These are phyloP conservation scores for Typhlomys cinereus DNA, from an alignment of 2,113 vertebrate species.

Conservation along the genomic window DNA sequence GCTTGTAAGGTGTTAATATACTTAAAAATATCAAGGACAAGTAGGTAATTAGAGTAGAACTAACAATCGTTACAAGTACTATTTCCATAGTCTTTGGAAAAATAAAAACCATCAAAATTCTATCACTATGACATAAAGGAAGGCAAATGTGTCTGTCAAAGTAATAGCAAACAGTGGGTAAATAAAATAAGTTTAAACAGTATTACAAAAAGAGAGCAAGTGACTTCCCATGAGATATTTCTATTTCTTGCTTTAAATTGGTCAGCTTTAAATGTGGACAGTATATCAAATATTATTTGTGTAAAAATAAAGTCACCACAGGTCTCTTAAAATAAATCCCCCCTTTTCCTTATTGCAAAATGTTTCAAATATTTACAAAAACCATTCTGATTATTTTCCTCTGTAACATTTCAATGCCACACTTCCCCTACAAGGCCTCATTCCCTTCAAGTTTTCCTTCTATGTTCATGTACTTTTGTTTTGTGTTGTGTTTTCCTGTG, in stretches of 20 bases:
- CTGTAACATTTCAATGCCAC: too few relatives aligned
- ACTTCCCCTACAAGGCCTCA: too few relatives aligned
- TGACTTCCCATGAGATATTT: not conserved
- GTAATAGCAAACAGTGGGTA: not conserved
- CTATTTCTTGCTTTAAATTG: not conserved
- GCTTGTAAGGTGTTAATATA: not conserved
- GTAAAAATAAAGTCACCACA: not conserved
- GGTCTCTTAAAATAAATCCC: not conserved
- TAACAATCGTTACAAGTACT: slow-evolving; percentile 1
- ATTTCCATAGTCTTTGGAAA: not conserved
- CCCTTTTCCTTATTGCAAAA: too few relatives aligned
- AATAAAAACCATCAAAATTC: not conserved
- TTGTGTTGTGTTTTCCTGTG: too few relatives aligned
- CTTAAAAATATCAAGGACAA: not conserved
- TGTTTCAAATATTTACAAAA: too few relatives aligned
- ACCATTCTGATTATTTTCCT: too few relatives aligned
- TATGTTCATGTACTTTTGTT: too few relatives aligned
- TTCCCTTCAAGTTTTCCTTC: too few relatives aligned
- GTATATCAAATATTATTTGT: not conserved
- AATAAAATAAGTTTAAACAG: not conserved
- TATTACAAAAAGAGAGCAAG: not conserved
- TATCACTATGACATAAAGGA: not conserved
- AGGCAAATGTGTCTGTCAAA: not conserved
- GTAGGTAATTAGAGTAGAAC: not conserved
- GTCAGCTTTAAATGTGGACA: not conserved